Conservation (phyloP, 2,797 vertebrate species). For the Bufotes viridis region DNA sequence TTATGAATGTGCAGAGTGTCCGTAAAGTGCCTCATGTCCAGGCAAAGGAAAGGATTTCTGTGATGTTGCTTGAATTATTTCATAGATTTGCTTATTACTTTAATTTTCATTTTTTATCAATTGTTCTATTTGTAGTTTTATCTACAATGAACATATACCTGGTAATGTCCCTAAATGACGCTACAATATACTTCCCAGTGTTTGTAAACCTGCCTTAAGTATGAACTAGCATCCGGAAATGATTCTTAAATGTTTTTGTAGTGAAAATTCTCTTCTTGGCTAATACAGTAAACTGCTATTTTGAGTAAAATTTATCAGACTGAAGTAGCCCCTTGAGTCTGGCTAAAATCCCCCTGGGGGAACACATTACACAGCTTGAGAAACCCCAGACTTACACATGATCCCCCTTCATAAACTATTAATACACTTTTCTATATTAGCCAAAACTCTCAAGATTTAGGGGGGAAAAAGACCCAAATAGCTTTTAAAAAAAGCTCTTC, state of each 20-base stretch:
- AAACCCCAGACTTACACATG: conserved; percentile 30
- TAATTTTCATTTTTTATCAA: too few relatives aligned
- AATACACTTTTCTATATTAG: conserved; percentile 21
- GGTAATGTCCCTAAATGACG: neutral
- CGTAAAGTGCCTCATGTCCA: neutral
- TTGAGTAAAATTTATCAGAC: conserved; percentile 14
- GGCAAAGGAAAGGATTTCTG: neutral
- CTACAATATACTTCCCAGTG: neutral
- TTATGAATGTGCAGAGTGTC: neutral
- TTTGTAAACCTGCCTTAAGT: neutral
- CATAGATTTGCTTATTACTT: neutral
- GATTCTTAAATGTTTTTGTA: neutral
- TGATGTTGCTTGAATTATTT: neutral
- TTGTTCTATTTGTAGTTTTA: too few relatives aligned
- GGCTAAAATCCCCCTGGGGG: conserved; percentile 17
- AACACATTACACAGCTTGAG: conserved; percentile 21
- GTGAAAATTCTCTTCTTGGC: conserved; percentile 12
- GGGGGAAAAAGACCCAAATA: neutral
- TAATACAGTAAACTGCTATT: conserved; percentile 32
- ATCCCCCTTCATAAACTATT: conserved; percentile 24
- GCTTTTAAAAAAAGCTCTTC: neutral
- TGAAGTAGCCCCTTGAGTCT: conserved; percentile 2
- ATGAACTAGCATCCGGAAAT: neutral
- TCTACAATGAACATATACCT: neutral
- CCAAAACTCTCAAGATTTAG: conserved; percentile 4